Evolutionary conservation across 1,140 invertebrate genomes (phyloP).

Genomic region (Pachypeltis micranthus): DNA sequence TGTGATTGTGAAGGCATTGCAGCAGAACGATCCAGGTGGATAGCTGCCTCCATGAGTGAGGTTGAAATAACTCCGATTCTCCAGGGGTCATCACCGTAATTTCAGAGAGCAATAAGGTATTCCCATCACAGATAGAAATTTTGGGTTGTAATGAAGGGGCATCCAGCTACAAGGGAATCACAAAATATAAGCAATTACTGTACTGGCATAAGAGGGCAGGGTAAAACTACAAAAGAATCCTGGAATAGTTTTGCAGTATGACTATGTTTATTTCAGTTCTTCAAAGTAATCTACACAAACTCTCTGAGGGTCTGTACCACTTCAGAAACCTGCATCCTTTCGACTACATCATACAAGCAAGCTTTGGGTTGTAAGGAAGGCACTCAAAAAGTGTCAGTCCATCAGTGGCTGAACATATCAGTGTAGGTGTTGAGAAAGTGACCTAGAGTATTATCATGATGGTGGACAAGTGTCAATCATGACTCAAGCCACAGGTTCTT

Average conservation of each 20-base stretch:
- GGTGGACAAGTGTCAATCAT: no score
- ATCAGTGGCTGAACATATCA: no score
- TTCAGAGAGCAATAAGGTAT: not conserved
- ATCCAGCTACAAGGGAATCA: not conserved
- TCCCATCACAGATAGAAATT: not conserved
- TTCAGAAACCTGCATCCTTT: no score
- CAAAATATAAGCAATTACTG: not conserved
- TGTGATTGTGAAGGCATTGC: constrained; percentile 28
- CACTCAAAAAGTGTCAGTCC: no score
- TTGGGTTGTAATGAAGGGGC: not conserved
- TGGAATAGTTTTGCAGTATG: not conserved
- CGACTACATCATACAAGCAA: no score
- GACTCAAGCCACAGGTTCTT: no score
- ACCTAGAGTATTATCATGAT: no score
- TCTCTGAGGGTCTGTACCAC: no score
- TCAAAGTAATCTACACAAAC: not conserved
- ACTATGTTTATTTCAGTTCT: not conserved
- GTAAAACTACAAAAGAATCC: no score
- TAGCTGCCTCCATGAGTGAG: constrained; percentile 25
- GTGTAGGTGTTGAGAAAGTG: no score
- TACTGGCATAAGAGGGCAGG: no score
- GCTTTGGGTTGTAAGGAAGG: no score
- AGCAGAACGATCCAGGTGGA: constrained; percentile 28
- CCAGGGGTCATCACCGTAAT: not conserved
- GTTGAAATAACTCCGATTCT: not conserved